Percentiles rank a stretch among this genome's conserved stretches.
Conservation (phyloP, 1,140 invertebrate species). For the Megalonaias nervosa region DNA sequence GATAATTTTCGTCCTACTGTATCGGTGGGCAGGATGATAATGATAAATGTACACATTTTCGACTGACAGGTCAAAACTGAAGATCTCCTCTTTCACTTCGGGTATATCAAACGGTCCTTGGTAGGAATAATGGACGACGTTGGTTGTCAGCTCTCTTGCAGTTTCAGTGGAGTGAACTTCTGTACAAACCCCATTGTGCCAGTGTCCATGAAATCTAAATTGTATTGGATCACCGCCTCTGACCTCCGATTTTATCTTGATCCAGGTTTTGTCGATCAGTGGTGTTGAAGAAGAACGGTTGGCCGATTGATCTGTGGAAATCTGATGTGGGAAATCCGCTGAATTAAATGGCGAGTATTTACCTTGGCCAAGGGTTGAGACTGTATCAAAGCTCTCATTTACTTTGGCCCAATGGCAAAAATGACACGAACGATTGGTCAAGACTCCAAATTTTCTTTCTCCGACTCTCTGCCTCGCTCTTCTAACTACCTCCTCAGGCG, state of each 20-base stretch:
- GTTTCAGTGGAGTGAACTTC: neutral
- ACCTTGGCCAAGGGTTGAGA: no score
- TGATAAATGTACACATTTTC: conserved; percentile 20
- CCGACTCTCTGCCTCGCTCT: conserved; percentile 22
- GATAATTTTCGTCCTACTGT: conserved; percentile 5
- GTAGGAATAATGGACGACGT: conserved; percentile 16
- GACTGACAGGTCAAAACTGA: conserved; percentile 7
- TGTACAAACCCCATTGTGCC: conserved; percentile 20
- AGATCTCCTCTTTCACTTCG: conserved; percentile 7
- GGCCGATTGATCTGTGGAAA: neutral
- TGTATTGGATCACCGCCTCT: conserved; percentile 10
- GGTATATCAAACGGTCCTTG: neutral
- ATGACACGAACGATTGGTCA: conserved; percentile 30
- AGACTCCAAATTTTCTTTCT: conserved; percentile 23
- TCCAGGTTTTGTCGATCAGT: neutral
- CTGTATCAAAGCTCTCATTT: neutral
- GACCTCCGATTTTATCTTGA: conserved; percentile 9
- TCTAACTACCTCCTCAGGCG: conserved; percentile 10
- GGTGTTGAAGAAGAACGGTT: neutral
- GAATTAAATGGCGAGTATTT: no score
- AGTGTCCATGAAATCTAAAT: conserved; percentile 10
- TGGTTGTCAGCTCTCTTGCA: neutral
- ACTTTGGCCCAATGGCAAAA: conserved; percentile 34
- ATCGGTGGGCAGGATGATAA: conserved; percentile 21
- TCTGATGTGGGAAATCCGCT: neutral